Evolutionary conservation across 2,113 vertebrate species (phyloP).

Genomic region (Vireo altiloquus): DNA sequence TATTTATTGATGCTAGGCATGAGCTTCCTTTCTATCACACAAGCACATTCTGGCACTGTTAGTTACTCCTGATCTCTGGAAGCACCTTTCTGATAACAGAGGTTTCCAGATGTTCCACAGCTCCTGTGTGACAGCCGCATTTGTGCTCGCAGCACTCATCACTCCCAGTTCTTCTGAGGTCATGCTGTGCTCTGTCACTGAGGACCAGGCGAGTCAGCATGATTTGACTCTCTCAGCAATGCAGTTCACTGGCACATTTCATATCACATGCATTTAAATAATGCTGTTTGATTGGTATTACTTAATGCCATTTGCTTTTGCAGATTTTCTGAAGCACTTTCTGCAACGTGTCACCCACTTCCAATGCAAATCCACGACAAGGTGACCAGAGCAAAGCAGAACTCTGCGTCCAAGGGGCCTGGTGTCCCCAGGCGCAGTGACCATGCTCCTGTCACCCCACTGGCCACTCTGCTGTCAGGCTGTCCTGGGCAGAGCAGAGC

Average conservation of each 20-base stretch:
- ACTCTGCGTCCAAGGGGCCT: not conserved
- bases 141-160: not conserved
- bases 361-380: not conserved
- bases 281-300: not conserved
- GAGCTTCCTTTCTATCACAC: not conserved
- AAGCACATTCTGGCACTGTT: not conserved
- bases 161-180: not conserved
- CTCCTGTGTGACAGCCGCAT: not conserved
- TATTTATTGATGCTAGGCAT: not conserved
- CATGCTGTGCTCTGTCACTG: not conserved
- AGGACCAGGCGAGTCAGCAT: not conserved
- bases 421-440: not conserved
- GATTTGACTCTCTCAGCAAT: not conserved
- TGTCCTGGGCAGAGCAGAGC: not conserved
- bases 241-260: not conserved
- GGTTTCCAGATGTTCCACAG: not conserved
- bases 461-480: not conserved
- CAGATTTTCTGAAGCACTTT: not conserved
- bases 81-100: not conserved
- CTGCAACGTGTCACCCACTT: not conserved
- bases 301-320: not conserved
- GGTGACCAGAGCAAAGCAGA: not conserved
- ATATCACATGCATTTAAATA: not conserved
- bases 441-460: not conserved
- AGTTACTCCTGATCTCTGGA: not conserved